Conservation (phyloP, 1,140 invertebrate genomes). For the Drosophila ogumai region DNA sequence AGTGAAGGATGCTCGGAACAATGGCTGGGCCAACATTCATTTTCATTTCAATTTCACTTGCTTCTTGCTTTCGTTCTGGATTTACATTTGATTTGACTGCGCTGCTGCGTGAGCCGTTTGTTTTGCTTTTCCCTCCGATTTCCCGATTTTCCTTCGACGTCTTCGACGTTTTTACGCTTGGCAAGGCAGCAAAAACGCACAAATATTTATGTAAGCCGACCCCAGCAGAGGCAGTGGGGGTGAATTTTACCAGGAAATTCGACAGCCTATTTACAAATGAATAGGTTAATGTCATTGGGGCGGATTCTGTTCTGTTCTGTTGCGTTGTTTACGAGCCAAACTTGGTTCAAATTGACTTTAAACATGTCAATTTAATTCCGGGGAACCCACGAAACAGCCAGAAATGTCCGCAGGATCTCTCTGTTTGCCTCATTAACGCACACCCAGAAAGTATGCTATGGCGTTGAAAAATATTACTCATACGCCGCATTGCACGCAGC, state of each 20-base stretch:
- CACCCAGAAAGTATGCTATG: slow-evolving; percentile 42
- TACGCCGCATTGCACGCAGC: slow-evolving; percentile 79
- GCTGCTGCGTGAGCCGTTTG: slow-evolving; percentile 36
- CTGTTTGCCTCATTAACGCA: slow-evolving; percentile 58
- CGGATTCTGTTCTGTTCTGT: slow-evolving; percentile 15
- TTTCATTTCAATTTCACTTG: slow-evolving; percentile 82
- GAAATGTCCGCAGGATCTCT: neutral
- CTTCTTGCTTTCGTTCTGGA: slow-evolving; percentile 78
- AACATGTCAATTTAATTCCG: slow-evolving; percentile 75
- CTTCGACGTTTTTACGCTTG: slow-evolving; percentile 71
- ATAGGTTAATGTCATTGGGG: slow-evolving; percentile 74
- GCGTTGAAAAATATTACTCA: slow-evolving; percentile 73
- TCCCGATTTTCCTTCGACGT: slow-evolving; percentile 12
- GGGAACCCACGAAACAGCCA: slow-evolving; percentile 13
- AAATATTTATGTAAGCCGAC: slow-evolving; percentile 76
- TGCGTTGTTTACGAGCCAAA: slow-evolving; percentile 70
- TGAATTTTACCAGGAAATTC: slow-evolving; percentile 66
- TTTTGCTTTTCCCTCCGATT: slow-evolving; percentile 21
- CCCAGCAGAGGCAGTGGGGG: neutral
- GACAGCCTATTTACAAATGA: slow-evolving; percentile 82
- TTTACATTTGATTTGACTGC: slow-evolving; percentile 82
- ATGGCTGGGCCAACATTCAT: slow-evolving; percentile 62
- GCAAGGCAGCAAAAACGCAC: slow-evolving; percentile 66
- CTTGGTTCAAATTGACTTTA: slow-evolving; percentile 76
- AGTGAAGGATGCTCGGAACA: slow-evolving; percentile 39